A percentile compares a stretch with the other conserved stretches of the same genome.
Evolutionary conservation across 2,888 invertebrate species (phyloP).

Genomic region (Hybos culiciformis): DNA sequence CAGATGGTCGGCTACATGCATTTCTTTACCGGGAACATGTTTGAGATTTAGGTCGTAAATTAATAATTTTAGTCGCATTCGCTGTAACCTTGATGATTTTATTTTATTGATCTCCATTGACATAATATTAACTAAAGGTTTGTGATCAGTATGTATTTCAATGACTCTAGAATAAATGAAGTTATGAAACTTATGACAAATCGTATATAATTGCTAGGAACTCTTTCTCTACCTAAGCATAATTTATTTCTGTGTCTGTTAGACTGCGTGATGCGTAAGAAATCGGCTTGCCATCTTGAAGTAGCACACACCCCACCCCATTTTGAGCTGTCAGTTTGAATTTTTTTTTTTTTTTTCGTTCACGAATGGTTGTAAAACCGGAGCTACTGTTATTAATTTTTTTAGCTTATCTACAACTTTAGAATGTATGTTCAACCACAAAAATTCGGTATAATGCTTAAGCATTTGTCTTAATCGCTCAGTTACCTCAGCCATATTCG

Average conservation of each 20-base stretch:
- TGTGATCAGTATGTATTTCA: background rate
- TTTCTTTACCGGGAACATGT: slow-evolving; percentile 6
- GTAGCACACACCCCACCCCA: background rate
- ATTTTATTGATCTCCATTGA: slow-evolving; percentile 5
- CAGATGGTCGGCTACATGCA: slow-evolving; percentile 5
- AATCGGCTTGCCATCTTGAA: background rate
- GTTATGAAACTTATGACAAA: background rate
- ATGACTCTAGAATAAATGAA: background rate
- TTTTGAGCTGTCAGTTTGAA: background rate
- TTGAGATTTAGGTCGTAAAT: slow-evolving; percentile 6
- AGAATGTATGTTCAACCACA: too few species aligned
- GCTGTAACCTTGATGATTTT: slow-evolving; percentile 5
- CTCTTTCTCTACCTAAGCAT: background rate
- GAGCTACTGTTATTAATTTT: too few species aligned
- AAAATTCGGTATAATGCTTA: too few species aligned
- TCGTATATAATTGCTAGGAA: background rate
- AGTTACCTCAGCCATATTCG: slow-evolving; percentile 11
- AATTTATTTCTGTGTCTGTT: background rate
- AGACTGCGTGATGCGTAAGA: background rate
- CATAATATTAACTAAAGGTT: slow-evolving; percentile 1
- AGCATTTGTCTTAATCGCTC: slow-evolving; percentile 12
- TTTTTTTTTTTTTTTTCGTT: background rate
- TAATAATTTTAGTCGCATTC: slow-evolving; percentile 9
- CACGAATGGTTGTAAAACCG: too few species aligned
- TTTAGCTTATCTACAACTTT: too few species aligned